Evolutionary conservation across 2,888 invertebrate genomes (phyloP).

Genomic region (Drosophila incognita): DNA sequence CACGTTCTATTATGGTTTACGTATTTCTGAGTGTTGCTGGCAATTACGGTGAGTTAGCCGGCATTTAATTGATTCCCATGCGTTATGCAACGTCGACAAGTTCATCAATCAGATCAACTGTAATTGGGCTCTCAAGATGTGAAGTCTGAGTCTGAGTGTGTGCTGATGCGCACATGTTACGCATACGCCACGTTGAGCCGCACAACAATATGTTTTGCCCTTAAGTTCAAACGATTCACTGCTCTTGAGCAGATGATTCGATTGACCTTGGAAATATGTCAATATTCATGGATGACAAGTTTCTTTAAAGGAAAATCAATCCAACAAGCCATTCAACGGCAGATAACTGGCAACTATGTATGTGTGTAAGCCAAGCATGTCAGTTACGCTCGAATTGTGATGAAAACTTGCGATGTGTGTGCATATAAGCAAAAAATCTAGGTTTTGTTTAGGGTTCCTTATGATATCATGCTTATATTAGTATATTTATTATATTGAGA

Average conservation of each 20-base stretch:
- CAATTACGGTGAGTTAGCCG: constrained; percentile 84
- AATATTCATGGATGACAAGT: constrained; percentile 45
- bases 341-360: constrained; percentile 32
- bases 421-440: background rate
- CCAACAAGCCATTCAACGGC: constrained; percentile 38
- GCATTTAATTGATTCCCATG: constrained; percentile 49
- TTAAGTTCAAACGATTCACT: constrained; percentile 26
- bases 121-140: constrained; percentile 7
- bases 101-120: constrained; percentile 38
- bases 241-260: constrained; percentile 40
- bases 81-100: constrained; percentile 62
- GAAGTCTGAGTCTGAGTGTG: constrained; percentile 31
- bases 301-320: constrained; percentile 40
- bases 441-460: constrained; percentile 2
- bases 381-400: constrained; percentile 67
- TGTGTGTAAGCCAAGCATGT: constrained; percentile 64
- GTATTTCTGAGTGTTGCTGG: constrained; percentile 83
- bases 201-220: background rate
- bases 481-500: background rate
- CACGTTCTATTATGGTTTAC: constrained; percentile 82
- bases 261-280: constrained; percentile 45
- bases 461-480: constrained; percentile 33
- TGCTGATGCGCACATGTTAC: constrained; percentile 48
- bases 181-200: constrained; percentile 54
- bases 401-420: constrained; percentile 22